Base-by-base conservation (phyloP, 2,888 invertebrate species). In the Drosophila yooni region DNA sequence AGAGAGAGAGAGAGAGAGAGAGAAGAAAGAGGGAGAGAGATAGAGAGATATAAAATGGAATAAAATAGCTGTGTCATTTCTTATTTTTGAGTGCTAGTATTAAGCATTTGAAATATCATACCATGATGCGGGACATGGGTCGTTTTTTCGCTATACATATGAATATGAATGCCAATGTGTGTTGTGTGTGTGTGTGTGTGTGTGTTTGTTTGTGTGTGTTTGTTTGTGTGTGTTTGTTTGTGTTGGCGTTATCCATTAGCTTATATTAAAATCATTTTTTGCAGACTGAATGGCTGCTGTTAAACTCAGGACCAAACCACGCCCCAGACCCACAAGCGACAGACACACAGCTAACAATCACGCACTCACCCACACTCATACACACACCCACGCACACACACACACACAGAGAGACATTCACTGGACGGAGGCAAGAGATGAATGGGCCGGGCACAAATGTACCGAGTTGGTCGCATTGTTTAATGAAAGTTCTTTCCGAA, bases 91-190 rank as follows among this genome's bases (percentile, higher is more conserved):
- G 90, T 86, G 88, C 83, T 86, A 81, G 89, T 86, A 86, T 86
- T 86, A 85, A 85, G 83, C 88, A 89, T 86, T 86, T 86, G 90
- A 86, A 86, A 86, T 88, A 89, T 86, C 90, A 86, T 82, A 89
- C 88, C 79, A 81, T 74, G 82, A 89, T 89, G 85, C 85, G 89
- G 89, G 85, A 77, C 82, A 80, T 62, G 67, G 70, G 54, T 71
- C 43, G 50, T 63, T 69, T 66, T 63, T 69, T 66, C 51, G 62
- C 29, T 15, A 59, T 52, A 52, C 57, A 10, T 48, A 43, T 48
- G 68, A 56, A 58, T 51, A 50, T 75, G 43, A 66, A 40, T 75
- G 43, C 58, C 46, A 15, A 18, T 48, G 38, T 50, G 33, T 50
- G 21, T 38, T 2, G 36, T 48, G 36, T 60, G 50, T 64, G 54